Evolutionary conservation across 2,797 vertebrate species (phyloP).

Genomic region (Acestrorhynchus altus): DNA sequence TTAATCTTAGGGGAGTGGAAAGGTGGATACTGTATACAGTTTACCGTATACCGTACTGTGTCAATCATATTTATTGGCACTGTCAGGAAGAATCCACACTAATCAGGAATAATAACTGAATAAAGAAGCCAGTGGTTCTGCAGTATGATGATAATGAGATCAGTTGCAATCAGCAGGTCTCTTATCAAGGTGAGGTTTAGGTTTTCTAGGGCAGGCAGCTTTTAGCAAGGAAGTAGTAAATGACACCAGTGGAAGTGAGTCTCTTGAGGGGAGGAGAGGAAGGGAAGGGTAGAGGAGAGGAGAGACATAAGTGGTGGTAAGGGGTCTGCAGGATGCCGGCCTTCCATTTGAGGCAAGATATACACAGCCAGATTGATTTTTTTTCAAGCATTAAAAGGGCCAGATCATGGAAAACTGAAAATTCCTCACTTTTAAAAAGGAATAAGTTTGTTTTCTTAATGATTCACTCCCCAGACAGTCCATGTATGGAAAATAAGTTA

Average conservation of each 20-base stretch:
- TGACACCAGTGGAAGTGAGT: constrained; percentile 38
- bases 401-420: no score
- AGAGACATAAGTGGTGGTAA: constrained; percentile 43
- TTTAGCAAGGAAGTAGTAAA: constrained; percentile 55
- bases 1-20: no score
- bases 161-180: constrained; percentile 42
- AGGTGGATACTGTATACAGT: no score
- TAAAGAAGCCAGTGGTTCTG: constrained; percentile 15
- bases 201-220: constrained; percentile 49
- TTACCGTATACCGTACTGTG: no score
- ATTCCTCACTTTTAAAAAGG: no score
- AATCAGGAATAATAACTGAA: no score
- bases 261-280: constrained; percentile 40
- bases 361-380: background rate
- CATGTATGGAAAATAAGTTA: no score
- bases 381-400: background rate
- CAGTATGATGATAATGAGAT: background rate
- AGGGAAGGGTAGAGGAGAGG: background rate
- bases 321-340: constrained; percentile 8
- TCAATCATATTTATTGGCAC: background rate
- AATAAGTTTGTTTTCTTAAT: no score
- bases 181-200: constrained; percentile 51
- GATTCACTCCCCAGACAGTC: no score
- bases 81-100: background rate
- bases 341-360: constrained; percentile 24